Conservation (phyloP, 2,888 invertebrate species). For the Lasius fuliginosus region DNA sequence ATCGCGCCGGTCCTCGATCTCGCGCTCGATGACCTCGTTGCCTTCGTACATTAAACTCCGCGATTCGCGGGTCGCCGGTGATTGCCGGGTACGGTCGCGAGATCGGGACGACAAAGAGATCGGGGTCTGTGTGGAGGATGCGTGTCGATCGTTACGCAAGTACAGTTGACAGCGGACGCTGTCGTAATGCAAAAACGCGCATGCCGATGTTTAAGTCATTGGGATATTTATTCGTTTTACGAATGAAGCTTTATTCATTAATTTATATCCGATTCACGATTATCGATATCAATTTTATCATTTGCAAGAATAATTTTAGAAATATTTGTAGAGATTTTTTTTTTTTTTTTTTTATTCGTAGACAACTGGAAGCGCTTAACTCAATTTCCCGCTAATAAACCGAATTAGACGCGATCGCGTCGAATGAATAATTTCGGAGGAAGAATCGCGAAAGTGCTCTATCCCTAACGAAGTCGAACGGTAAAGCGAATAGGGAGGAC, state of each 20-base stretch:
- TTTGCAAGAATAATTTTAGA: too few relatives aligned
- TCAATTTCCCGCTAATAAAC: conserved; percentile 6
- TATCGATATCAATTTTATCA: not conserved
- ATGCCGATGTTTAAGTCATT: not conserved
- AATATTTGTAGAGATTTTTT: too few relatives aligned
- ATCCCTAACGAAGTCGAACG: conserved; percentile 57
- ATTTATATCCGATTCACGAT: not conserved
- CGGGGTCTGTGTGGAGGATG: not conserved
- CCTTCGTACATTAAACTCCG: conserved; percentile 36
- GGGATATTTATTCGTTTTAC: not conserved
- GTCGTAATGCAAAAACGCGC: not conserved
- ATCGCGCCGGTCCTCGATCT: conserved; percentile 67
- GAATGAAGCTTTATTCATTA: not conserved
- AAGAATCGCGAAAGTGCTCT: conserved; percentile 38
- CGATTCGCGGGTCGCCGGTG: conserved; percentile 37
- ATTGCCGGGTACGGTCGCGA: conserved; percentile 17
- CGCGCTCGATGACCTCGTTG: conserved; percentile 70
- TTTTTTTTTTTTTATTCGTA: too few relatives aligned
- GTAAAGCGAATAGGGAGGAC: conserved; percentile 54
- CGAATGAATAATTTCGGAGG: conserved; percentile 24
- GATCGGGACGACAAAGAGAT: conserved; percentile 26
- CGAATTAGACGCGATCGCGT: conserved; percentile 22
- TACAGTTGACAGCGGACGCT: not conserved
- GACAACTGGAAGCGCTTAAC: not conserved
- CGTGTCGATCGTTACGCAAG: not conserved